These are phyloP conservation scores for Palythoa grandiflora DNA, from an alignment of 92 coral and sea anemone genomes.

Conservation along the genomic window DNA sequence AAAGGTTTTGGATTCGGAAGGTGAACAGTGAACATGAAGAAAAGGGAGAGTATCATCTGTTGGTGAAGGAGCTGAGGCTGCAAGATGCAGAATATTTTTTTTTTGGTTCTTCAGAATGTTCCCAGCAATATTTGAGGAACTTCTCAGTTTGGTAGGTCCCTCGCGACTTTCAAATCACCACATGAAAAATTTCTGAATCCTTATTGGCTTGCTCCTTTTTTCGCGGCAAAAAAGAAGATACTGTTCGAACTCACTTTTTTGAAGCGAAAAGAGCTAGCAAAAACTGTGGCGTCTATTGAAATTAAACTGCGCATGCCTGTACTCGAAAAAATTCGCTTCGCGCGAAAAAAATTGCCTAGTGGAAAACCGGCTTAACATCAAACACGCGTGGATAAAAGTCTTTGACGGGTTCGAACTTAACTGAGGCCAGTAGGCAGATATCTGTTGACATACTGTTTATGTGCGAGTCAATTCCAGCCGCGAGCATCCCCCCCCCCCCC, in stretches of 20 bases:
- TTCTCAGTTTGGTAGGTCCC: background rate
- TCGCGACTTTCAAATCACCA: background rate
- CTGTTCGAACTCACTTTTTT: background rate
- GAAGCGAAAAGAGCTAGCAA: background rate
- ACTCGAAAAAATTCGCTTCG: background rate
- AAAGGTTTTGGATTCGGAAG: background rate
- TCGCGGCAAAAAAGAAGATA: background rate
- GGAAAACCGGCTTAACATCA: background rate
- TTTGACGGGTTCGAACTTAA: too few species aligned
- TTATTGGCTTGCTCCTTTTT: conserved; percentile 3
- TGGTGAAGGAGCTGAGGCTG: too few species aligned
- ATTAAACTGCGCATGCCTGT: background rate
- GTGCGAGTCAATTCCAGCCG: too few species aligned
- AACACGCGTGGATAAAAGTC: too few species aligned
- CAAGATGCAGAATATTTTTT: too few species aligned
- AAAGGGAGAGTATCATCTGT: too few species aligned
- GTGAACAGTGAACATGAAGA: background rate
- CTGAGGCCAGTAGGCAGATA: too few species aligned
- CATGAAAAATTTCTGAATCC: background rate
- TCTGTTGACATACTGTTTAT: too few species aligned
- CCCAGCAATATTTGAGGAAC: background rate
- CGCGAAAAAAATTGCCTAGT: conserved; percentile 3
- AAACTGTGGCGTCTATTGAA: background rate
- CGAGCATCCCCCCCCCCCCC: too few species aligned
- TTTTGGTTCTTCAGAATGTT: too few species aligned